Conservation (phyloP, 92 coral and sea anemone genomes). For the Nematostella vectensis region DNA sequence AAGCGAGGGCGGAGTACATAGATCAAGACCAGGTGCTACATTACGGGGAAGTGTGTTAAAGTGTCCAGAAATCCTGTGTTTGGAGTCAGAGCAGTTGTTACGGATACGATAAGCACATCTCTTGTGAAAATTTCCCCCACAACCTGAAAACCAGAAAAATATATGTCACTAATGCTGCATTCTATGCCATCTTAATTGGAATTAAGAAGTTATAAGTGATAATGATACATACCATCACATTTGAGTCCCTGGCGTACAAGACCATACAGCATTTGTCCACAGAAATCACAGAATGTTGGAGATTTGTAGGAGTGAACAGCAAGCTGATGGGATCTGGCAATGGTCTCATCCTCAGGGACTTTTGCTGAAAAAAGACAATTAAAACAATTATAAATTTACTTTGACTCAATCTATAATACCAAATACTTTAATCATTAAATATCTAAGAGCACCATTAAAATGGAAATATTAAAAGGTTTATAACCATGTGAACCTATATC, state of each 20-base stretch:
- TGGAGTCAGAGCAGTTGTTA: conserved; percentile 90
- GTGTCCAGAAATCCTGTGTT: conserved; percentile 35
- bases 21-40: conserved; percentile 41
- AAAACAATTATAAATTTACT: neutral
- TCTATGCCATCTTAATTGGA: no score
- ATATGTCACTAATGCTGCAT: no score
- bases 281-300: conserved; percentile 94
- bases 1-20: conserved; percentile 18
- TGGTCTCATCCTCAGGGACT: conserved; percentile 87
- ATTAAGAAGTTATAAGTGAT: neutral
- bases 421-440: no score
- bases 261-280: conserved; percentile 97
- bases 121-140: conserved; percentile 97
- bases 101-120: conserved; percentile 93
- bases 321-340: conserved; percentile 76
- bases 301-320: conserved; percentile 86
- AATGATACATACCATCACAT: conserved; percentile 66
- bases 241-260: conserved; percentile 92
- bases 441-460: no score
- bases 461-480: no score
- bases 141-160: conserved; percentile 45
- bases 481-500: no score
- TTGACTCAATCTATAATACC: neutral
- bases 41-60: conserved; percentile 34
- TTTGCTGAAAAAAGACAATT: conserved; percentile 52